Base-by-base conservation (phyloP, 2,888 invertebrate genomes). In the Pyrrhia umbra region DNA sequence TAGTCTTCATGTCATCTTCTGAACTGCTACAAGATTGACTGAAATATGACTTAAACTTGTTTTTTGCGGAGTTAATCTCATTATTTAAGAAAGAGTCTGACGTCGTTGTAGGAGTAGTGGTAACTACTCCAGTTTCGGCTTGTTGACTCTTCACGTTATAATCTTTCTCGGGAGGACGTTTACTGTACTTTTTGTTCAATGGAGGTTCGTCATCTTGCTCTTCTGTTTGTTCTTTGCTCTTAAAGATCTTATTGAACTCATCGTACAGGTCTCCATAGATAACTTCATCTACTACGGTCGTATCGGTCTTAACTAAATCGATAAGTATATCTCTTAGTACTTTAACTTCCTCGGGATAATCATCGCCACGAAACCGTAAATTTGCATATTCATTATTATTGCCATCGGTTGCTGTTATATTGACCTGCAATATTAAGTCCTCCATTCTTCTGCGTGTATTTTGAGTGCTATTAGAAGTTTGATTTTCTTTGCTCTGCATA, bases 231-330 rank as follows among this genome's bases (percentile, higher is more conserved):
- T 54, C 30, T 0, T 13, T n/a, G 6, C 6, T 37, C 2, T 16
- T 30, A 13, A 68, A 45, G 13, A 27, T 47, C 34, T 61, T 43
- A 10, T 6, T 49, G 6, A 75, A 50, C 0, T 75, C 52, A 0
- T 58, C 63, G 6, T 46, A 42, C 16, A 40, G 1, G 13, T 71
- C 69, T 25, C 43, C 50, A 8, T 72, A 68, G 8, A 75, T 37
- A 20, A 61, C n/a, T 5, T 75, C 75, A 9, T 55, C 15, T 50
- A 55, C 9, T 10, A 42, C 0, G 6, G 16, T 6, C 15, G 25
- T 18, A 20, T 75, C 30, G 0, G 39, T 23, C 5, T 40, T 27
- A 8, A 49, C 6, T 49, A 71, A 25, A 16, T 57, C 52, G 10
- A 10, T 4, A 2, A 71, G 39, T 40, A 42, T 39, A 1, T 68